Evolutionary conservation across 1,140 invertebrate genomes (phyloP).

Genomic region (Octopus sinensis): DNA sequence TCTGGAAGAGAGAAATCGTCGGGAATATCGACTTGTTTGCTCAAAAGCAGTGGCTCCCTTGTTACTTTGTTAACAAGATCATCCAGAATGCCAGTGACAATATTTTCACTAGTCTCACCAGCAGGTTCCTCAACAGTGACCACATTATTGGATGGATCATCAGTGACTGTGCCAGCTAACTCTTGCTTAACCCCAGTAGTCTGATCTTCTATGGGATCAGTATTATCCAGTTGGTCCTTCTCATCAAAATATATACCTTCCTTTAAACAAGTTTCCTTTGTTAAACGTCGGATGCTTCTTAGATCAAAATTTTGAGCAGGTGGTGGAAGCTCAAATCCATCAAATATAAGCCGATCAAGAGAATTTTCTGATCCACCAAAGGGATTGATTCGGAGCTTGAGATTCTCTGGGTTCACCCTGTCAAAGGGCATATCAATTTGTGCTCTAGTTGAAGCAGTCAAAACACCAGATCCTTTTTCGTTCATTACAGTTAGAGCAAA

Average conservation of each 20-base stretch:
- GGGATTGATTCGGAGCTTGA: conserved; percentile 54
- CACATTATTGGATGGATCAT: not conserved
- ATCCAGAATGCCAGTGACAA: conserved; percentile 63
- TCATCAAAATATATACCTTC: conserved; percentile 54
- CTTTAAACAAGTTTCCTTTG: conserved; percentile 51
- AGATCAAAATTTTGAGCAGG: conserved; percentile 29
- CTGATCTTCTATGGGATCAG: conserved; percentile 30
- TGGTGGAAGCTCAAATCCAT: conserved; percentile 39
- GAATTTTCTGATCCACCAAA: conserved; percentile 51
- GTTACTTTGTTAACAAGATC: conserved; percentile 62
- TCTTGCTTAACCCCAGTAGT: conserved; percentile 19
- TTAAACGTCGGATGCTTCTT: conserved; percentile 40
- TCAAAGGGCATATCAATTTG: conserved; percentile 52
- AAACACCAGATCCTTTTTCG: conserved; percentile 36
- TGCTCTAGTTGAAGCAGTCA: conserved; percentile 35
- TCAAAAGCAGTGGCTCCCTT: not conserved
- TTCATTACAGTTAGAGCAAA: conserved; percentile 46
- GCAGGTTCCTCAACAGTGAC: conserved; percentile 9
- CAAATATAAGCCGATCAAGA: conserved; percentile 48
- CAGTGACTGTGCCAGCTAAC: not conserved
- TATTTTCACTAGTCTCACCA: conserved; percentile 32
- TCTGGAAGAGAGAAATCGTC: not conserved
- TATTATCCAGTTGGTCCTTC: conserved; percentile 23
- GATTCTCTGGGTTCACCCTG: conserved; percentile 44
- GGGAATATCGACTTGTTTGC: conserved; percentile 1